These are phyloP conservation scores for Erebia epiphron DNA, from an alignment of 2,888 invertebrate species.

Conservation along the genomic window DNA sequence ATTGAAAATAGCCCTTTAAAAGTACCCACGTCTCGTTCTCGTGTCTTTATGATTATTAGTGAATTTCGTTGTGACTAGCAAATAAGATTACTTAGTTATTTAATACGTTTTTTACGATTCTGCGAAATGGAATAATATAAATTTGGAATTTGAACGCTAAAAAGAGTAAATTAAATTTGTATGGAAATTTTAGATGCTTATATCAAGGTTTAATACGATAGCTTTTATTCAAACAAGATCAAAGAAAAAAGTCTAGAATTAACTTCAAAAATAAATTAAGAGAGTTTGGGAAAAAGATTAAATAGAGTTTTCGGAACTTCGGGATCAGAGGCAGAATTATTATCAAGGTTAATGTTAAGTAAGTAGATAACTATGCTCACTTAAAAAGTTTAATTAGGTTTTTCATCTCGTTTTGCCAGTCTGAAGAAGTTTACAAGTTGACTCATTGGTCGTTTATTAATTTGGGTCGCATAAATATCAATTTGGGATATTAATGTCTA, in stretches of 20 bases:
- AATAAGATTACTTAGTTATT: background rate
- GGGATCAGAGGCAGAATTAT: conserved; percentile 10
- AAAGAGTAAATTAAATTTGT: background rate
- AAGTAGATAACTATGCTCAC: background rate
- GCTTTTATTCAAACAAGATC: background rate
- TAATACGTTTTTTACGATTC: background rate
- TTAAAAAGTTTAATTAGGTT: conserved; percentile 15
- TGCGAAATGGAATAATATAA: background rate
- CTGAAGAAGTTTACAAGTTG: background rate
- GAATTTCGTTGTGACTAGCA: background rate
- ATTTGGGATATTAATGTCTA: no score
- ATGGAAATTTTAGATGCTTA: background rate
- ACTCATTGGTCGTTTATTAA: no score
- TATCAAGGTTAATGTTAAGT: conserved; percentile 17
- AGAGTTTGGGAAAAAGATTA: conserved; percentile 7
- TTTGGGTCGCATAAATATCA: no score
- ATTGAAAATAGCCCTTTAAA: conserved; percentile 76
- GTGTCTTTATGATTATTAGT: conserved; percentile 23
- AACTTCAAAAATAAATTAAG: conserved; percentile 7
- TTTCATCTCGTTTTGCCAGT: background rate
- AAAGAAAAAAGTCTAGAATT: background rate
- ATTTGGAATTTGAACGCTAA: background rate
- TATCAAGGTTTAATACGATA: background rate
- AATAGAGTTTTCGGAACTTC: conserved; percentile 8
- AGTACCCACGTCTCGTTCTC: conserved; percentile 38